Evolutionary conservation across 2,888 invertebrate genomes (phyloP).

Genomic region (Beris morrisii): DNA sequence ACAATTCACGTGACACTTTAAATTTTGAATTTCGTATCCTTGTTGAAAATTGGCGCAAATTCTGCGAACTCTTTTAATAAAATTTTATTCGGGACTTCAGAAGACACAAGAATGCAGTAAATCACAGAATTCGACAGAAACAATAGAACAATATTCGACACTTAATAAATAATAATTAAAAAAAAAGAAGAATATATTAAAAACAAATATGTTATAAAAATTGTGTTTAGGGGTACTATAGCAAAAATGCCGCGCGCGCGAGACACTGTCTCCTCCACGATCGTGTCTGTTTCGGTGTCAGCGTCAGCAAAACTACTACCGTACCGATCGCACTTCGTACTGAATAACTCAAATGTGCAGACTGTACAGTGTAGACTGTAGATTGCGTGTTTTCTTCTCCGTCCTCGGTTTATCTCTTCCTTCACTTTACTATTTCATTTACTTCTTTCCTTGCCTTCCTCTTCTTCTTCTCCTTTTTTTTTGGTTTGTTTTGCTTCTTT

Average conservation of each 20-base stretch:
- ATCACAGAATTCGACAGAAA: conserved; percentile 9
- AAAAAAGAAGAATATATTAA: neutral
- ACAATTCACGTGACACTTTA: too few relatives aligned
- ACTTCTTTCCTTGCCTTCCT: conserved; percentile 30
- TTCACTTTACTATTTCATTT: conserved; percentile 29
- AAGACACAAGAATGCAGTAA: neutral
- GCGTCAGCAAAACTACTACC: conserved; percentile 30
- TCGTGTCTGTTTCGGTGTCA: conserved; percentile 24
- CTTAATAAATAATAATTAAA: conserved; percentile 22
- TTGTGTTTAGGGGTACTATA: too few relatives aligned
- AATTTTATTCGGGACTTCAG: conserved; percentile 9
- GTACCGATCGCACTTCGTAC: conserved; percentile 7
- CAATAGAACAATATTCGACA: conserved; percentile 4
- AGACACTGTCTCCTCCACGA: conserved; percentile 24
- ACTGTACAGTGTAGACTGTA: neutral
- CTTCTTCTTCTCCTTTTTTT: neutral
- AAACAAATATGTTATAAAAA: too few relatives aligned
- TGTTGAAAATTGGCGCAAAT: too few relatives aligned
- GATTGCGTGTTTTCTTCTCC: conserved; percentile 36
- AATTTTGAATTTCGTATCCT: too few relatives aligned
- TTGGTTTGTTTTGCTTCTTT: conserved; percentile 26
- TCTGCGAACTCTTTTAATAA: too few relatives aligned
- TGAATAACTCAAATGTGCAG: conserved; percentile 35
- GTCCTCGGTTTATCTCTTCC: conserved; percentile 1
- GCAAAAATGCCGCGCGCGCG: conserved; percentile 28